phyloP scores from a whole-genome alignment of 2,113 vertebrate species.

The Ailurus styani region DNA sequence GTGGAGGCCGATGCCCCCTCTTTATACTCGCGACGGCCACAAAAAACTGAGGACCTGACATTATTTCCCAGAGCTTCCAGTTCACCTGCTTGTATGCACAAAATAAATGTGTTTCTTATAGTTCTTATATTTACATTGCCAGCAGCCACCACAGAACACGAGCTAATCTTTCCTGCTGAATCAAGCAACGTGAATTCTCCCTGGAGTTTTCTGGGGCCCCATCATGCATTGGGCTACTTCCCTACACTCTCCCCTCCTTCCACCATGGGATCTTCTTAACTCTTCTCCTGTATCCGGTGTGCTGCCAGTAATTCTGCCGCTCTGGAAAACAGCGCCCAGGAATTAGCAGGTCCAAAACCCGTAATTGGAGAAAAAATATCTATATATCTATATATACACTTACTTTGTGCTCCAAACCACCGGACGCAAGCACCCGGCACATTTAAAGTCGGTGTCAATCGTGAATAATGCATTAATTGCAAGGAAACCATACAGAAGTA shows the following conservation, averaged over 20 bases:
- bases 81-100: not conserved
- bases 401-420: not conserved
- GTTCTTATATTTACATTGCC: not conserved
- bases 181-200: not conserved
- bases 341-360: conserved; percentile 57
- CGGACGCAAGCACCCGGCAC: conserved; percentile 46
- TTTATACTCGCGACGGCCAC: not conserved
- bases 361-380: conserved; percentile 42
- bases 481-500: conserved; percentile 65
- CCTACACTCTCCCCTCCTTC: not conserved
- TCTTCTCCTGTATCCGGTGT: not conserved
- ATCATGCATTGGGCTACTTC: not conserved
- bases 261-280: conserved; percentile 29
- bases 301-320: not conserved
- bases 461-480: conserved; percentile 65
- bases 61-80: not conserved
- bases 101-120: not conserved
- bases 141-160: not conserved
- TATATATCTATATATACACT: not conserved
- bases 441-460: conserved; percentile 68
- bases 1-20: accelerated
- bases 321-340: conserved; percentile 15
- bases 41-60: not conserved
- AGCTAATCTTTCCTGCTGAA: not conserved
- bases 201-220: not conserved